Conservation (phyloP, 2,113 vertebrate species). For the Heloderma charlesbogerti region DNA sequence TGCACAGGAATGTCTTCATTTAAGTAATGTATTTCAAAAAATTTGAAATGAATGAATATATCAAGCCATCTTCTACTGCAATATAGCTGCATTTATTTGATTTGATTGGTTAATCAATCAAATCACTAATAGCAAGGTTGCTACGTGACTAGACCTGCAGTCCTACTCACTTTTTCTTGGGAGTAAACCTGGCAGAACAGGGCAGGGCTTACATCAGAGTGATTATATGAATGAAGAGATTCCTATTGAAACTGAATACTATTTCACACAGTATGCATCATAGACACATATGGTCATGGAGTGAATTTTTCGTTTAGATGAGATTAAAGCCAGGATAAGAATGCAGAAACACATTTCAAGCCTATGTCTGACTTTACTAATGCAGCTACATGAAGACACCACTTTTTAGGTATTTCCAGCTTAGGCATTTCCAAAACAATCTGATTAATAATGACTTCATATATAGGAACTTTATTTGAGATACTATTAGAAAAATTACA, state of each 20-base stretch:
- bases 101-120: background rate
- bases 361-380: background rate
- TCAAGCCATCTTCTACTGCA: background rate
- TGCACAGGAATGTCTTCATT: background rate
- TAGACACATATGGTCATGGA: background rate
- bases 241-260: background rate
- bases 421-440: background rate
- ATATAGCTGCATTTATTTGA: background rate
- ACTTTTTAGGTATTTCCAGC: background rate
- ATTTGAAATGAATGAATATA: background rate
- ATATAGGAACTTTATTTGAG: background rate
- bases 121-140: background rate
- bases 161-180: background rate
- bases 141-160: background rate
- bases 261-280: background rate
- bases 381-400: background rate
- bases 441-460: background rate
- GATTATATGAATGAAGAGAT: background rate
- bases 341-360: background rate
- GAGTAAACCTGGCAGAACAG: background rate
- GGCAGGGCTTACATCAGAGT: background rate
- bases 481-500: background rate
- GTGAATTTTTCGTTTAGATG: background rate
- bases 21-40: background rate
- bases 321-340: background rate